These are phyloP conservation scores for Choristoneura rosaceana DNA, from an alignment of 2,888 invertebrate species.

Conservation along the genomic window DNA sequence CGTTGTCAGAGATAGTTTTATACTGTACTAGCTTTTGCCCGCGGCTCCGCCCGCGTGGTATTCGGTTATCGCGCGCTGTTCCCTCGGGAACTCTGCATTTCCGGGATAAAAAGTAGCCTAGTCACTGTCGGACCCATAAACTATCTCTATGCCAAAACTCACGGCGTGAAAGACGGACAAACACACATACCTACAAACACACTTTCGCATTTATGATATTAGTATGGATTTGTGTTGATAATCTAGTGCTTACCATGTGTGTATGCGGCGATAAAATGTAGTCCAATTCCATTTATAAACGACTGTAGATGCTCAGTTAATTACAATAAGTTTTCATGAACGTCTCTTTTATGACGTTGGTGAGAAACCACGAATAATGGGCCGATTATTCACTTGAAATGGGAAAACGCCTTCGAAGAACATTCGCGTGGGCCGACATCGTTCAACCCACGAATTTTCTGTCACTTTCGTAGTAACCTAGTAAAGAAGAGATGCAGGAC, in stretches of 20 bases:
- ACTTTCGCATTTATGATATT: too few species aligned
- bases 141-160: too few species aligned
- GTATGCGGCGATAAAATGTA: neutral
- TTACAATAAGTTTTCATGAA: constrained; percentile 38
- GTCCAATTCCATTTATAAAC: neutral
- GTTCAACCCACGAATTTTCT: neutral
- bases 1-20: too few species aligned
- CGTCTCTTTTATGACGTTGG: constrained; percentile 13
- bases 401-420: constrained; percentile 8
- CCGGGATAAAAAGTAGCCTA: too few species aligned
- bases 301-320: constrained; percentile 10
- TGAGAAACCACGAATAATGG: constrained; percentile 32
- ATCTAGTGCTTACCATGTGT: neutral
- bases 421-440: neutral
- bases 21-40: too few species aligned
- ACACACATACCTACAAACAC: too few species aligned
- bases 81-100: too few species aligned
- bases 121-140: too few species aligned
- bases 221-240: too few species aligned
- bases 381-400: constrained; percentile 30
- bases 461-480: neutral
- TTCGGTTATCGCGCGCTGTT: too few species aligned
- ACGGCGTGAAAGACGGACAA: too few species aligned
- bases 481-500: neutral
- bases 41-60: too few species aligned